These are phyloP conservation scores for Dysmachus trigonus DNA, from an alignment of 2,888 invertebrate genomes.

Conservation along the genomic window DNA sequence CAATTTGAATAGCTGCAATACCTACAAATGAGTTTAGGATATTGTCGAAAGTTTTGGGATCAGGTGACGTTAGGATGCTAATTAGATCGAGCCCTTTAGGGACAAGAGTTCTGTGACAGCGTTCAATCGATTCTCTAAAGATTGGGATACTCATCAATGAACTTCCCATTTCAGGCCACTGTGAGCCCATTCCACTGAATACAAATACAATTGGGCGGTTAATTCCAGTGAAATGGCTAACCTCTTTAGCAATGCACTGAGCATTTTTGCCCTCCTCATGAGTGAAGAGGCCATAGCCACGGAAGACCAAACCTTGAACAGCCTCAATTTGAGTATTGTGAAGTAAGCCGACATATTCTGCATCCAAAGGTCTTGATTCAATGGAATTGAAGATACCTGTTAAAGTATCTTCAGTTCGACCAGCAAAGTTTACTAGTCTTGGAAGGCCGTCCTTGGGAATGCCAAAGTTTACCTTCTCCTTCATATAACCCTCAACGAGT, in stretches of 20 bases:
- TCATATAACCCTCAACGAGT: constrained; percentile 55
- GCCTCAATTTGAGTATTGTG: constrained; percentile 70
- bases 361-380: constrained; percentile 70
- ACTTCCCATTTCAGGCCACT: constrained; percentile 86
- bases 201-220: constrained; percentile 85
- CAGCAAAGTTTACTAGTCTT: constrained; percentile 78
- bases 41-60: constrained; percentile 71
- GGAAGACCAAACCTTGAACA: constrained; percentile 74
- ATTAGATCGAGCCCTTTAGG: constrained; percentile 73
- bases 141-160: constrained; percentile 77
- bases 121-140: constrained; percentile 76
- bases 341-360: constrained; percentile 70
- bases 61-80: constrained; percentile 71
- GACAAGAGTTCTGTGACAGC: constrained; percentile 68
- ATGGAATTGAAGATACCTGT: constrained; percentile 72
- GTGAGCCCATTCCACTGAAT: constrained; percentile 91
- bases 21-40: constrained; percentile 77
- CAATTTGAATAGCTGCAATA: constrained; percentile 76
- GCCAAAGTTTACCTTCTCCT: constrained; percentile 67
- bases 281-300: constrained; percentile 74
- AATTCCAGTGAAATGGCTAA: constrained; percentile 71
- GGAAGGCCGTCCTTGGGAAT: constrained; percentile 74
- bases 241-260: constrained; percentile 64
- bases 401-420: constrained; percentile 82
- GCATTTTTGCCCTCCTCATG: constrained; percentile 53